Percentiles rank a stretch among this genome's conserved stretches.
phyloP scores from a whole-genome alignment of 2,113 vertebrate genomes.

The Anguilla japonica region DNA sequence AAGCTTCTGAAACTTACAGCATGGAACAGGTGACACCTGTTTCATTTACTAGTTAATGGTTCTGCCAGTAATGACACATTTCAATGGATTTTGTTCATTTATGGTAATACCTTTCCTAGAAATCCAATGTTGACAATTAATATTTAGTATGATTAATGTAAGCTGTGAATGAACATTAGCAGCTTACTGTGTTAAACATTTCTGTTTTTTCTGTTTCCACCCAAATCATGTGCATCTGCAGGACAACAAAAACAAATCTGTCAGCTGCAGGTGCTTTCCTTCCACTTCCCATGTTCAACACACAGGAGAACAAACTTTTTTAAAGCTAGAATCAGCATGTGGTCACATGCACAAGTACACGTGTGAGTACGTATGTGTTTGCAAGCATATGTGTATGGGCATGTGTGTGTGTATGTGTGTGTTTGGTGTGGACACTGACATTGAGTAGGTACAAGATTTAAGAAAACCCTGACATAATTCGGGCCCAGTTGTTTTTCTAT shows the following conservation, averaged over 20 bases:
- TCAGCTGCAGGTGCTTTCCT: background rate
- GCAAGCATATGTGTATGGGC: no score
- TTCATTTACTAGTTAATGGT: background rate
- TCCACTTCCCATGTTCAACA: background rate
- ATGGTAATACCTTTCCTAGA: background rate
- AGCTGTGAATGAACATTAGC: background rate
- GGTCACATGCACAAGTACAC: no score
- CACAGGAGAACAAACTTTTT: background rate
- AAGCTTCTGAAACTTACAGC: no score
- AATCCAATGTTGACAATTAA: background rate
- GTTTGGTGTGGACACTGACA: no score
- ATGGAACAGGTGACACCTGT: background rate
- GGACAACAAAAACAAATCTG: background rate
- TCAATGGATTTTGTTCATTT: background rate
- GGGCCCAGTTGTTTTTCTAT: no score
- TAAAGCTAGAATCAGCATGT: background rate
- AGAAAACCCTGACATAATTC: no score
- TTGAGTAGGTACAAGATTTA: no score
- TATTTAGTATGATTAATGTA: background rate
- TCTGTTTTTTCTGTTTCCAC: no score
- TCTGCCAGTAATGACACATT: background rate
- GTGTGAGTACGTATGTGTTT: background rate
- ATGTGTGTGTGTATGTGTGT: no score
- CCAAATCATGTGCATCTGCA: conserved; percentile 3
- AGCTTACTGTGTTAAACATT: background rate